phyloP scores from a whole-genome alignment of 2,888 invertebrate genomes.

The Adelphocoris suturalis region DNA sequence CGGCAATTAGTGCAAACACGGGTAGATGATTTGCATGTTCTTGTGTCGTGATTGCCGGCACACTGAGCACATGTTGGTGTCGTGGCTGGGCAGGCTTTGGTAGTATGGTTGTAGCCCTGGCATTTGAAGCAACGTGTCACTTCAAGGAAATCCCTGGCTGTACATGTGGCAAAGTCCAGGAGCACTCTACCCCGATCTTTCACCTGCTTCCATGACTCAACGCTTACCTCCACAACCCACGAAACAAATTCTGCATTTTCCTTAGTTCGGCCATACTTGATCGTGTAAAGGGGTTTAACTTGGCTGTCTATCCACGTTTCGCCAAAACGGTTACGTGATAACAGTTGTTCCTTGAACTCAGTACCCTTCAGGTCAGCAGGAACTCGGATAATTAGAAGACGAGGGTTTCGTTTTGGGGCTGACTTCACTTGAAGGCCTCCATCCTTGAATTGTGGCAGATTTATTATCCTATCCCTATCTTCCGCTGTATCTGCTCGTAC shows the following conservation, averaged over 20 bases:
- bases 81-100: too few species aligned
- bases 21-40: too few species aligned
- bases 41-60: too few species aligned
- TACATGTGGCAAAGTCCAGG: too few species aligned
- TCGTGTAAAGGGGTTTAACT: conserved; percentile 19
- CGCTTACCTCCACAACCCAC: conserved; percentile 5
- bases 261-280: not conserved
- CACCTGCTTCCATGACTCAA: not conserved
- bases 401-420: conserved; percentile 15
- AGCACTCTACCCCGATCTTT: not conserved
- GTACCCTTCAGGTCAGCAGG: not conserved
- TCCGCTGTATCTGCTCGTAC: not conserved
- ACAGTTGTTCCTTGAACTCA: not conserved
- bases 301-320: not conserved
- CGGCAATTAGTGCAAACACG: too few species aligned
- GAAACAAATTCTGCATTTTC: not conserved
- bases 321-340: not conserved
- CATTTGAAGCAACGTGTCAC: too few species aligned
- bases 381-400: conserved; percentile 4
- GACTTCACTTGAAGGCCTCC: too few species aligned
- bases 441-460: not conserved
- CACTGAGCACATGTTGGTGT: too few species aligned
- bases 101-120: too few species aligned
- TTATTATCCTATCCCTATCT: not conserved
- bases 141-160: too few species aligned